Evolutionary conservation across 2,797 vertebrate genomes (phyloP), one percentile per base, ranked within the genome.

Genomic region (Kryptolebias ocellatus): DNA sequence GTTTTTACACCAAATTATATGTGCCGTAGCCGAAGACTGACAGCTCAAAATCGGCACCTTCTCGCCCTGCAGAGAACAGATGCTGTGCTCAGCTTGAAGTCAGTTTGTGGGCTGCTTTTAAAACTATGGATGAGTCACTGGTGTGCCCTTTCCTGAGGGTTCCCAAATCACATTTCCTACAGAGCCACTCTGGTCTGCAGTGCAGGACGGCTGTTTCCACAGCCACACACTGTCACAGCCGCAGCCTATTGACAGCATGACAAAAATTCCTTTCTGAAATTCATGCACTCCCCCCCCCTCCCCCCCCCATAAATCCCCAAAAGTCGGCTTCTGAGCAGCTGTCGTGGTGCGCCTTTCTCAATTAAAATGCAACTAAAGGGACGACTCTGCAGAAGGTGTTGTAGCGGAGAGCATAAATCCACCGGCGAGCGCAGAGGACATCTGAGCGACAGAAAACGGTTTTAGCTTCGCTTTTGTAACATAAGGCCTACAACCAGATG

Each of bases 91-190:
- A 52, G 54, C 47, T 56, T 29, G 58, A 46, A 56, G 49, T 58
- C 47, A 46, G 18, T 50, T 70, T 39, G 56, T 52, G 12, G n/a
- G 24, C 44, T 49, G 49, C 20, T 18, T 14, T 46, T 34, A 31
- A 14, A 37, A 50, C 14, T 31, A 27, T 18, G 20, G 49, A 70
- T 62, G 44, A 76, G 69, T 76, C 55, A 47, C 62, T 51, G 31
- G 28, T 53, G 29, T 18, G 53, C 54, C 53, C 45, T 67, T 55
- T 63, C 14, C 56, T 4, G 9, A 12, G 15, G 4, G 42, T 66
- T 64, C 56, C 74, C 37, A 55, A 60, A 73, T 54, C 53, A 24
- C 20, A 45, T 60, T 79, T 70, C 18, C 59, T 54, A n/a, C 44
- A 17, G 61, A 53, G 31, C 37, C 24, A 57, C 15, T 55, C 37